Evolutionary conservation across 2,888 invertebrate species (phyloP), one percentile per base, ranked within the genome.

Genomic region (Nudaria mundana): DNA sequence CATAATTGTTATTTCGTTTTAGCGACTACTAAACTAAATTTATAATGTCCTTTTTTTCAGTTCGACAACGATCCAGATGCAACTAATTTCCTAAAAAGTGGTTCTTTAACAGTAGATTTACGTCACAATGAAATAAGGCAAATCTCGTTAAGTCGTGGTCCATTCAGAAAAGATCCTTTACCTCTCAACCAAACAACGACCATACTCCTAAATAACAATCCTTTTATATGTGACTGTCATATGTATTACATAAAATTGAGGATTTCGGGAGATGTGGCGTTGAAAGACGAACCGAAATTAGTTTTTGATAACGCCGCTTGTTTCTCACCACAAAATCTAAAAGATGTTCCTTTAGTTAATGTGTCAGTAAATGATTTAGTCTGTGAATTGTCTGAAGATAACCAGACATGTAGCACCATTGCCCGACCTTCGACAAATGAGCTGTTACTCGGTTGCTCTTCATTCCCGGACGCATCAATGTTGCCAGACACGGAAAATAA

Each of bases 211-310:
- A 63, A 58, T 8, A 6, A 60, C 31, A 79, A 79, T 35, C 76
- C 74, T 0, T 52, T 69, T 13, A 0, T 0, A 4, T 77, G 80
- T 44, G 69, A 71, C 40, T 79, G 79, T 32, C 3, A 13, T 0
- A 30, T 76, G 0, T 70, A 62, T 25, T 22, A 38, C 2, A 44
- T 75, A 0, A 34, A 35, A 0, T 20, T 42, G 14, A 18, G 51
- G 5, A 4, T 43, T 0, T 7, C 11, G 6, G 46, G 44, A 0
- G 8, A n/a, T 0, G 22, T 8, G 1, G 15, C 30, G 0, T 0
- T 20, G 0, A 3, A 4, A 0, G n/a, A 12, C 2, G 52, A 38
- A 30, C 29, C 48, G 0, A 40, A 25, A 1, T 28, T 62, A 0
- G 15, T 12, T 0, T 1, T 59, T 0, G 28, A 26, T 0, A 23